Percentiles rank a stretch among this genome's conserved stretches.
Conservation (phyloP, 2,888 invertebrate species). For the Lamellibrachia satsuma region DNA sequence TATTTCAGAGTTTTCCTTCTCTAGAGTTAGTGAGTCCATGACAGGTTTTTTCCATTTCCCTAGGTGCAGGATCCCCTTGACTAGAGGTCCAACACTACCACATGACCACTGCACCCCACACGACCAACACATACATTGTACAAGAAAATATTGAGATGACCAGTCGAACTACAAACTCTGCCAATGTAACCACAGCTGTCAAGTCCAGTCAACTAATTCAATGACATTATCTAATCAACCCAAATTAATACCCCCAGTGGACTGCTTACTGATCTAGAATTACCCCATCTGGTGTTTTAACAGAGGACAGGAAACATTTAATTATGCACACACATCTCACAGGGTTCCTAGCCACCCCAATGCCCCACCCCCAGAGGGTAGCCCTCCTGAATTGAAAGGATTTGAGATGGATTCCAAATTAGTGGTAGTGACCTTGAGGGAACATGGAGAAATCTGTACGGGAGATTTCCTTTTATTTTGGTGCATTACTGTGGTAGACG, state of each 20-base stretch:
- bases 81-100: no score
- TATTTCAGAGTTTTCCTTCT: no score
- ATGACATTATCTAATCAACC: neutral
- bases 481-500: neutral
- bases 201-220: neutral
- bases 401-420: neutral
- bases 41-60: no score
- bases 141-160: neutral
- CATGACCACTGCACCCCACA: no score
- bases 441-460: neutral
- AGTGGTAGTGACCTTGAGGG: neutral
- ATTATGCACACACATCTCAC: neutral
- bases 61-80: no score
- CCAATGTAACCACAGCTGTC: neutral
- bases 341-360: neutral
- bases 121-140: neutral
- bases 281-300: neutral
- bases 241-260: neutral
- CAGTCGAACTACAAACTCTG: neutral
- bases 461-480: neutral
- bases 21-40: no score
- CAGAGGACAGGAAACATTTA: constrained; percentile 1
- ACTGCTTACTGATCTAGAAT: neutral
- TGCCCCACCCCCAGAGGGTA: neutral
- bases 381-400: neutral